Evolutionary conservation across 1,140 invertebrate genomes (phyloP), one percentile per base, ranked within the genome.

Genomic region (Scaptodrosophila lebanonensis): DNA sequence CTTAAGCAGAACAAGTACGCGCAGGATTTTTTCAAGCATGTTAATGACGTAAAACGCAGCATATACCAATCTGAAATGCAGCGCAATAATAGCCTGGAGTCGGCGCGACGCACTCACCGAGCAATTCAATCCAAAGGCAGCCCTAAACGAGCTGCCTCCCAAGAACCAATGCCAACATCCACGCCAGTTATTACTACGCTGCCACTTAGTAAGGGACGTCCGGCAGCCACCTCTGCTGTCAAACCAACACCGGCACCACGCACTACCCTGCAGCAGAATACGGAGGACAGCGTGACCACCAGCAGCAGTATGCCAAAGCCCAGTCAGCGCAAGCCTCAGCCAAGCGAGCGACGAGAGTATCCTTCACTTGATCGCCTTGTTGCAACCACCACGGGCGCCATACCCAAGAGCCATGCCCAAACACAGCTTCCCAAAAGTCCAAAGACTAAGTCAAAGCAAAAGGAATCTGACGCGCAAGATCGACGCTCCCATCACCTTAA

Each of bases 1-100:
- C 47, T 85, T 0, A 87, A 87, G 22, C 79, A 87, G 27, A 87
- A 83, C 29, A 85, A 85, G 36, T 87, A 87, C 15, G 86, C 86
- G 0, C 72, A 87, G 56, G 86, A 87, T 29, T 87, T 87, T 27
- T 86, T 87, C 12, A 87, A 87, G 40, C 86, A 87, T 53, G 83
- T 87, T 0, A 86, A 84, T 30, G 86, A 87, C 65, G 86, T 87
- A 0, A 87, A 87, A 45, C 75, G 84, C 2, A 84, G 84, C 40
- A 85, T 84, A n/a, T 87, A 85, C 38, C 83, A 86, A 11, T 83
- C 85, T 0, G 85, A 86, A 45, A 83, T 84, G 73, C 70, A 86
- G 35, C 58, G 84, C 20, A 85, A 83, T 43, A 69, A 75, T 30
- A 65, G 77, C 17, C 13, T 83, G 25, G 73, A 83, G 32, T 82